These are phyloP conservation scores for Virgularia gustaviana DNA, from an alignment of 92 coral and sea anemone species.

Conservation along the genomic window DNA sequence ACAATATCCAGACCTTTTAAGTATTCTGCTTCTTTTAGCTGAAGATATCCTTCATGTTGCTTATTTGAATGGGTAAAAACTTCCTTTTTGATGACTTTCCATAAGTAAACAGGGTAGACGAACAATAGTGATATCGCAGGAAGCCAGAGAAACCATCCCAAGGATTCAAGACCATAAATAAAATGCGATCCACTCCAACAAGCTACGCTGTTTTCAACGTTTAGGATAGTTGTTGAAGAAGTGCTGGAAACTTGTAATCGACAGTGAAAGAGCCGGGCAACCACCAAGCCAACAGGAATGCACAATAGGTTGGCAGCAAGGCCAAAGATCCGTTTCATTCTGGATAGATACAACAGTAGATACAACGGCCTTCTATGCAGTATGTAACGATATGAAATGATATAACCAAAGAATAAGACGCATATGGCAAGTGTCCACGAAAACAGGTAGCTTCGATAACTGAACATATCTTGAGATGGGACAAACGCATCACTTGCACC, in stretches of 20 bases:
- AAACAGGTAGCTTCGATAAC: constrained; percentile 72
- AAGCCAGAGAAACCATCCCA: constrained; percentile 33
- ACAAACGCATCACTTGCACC: constrained; percentile 69
- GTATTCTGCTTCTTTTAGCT: constrained; percentile 95
- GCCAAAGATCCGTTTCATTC: constrained; percentile 89
- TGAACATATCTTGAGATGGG: constrained; percentile 57
- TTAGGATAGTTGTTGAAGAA: constrained; percentile 49
- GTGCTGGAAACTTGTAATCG: constrained; percentile 43
- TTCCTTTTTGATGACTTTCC: constrained; percentile 72
- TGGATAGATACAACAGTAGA: constrained; percentile 76
- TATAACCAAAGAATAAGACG: constrained; percentile 59
- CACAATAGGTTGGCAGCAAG: constrained; percentile 69
- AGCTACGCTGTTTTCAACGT: constrained; percentile 72
- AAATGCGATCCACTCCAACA: constrained; percentile 86
- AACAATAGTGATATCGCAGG: constrained; percentile 65
- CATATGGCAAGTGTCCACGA: constrained; percentile 68
- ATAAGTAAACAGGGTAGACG: constrained; percentile 82
- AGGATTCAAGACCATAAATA: constrained; percentile 42
- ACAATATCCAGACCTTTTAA: constrained; percentile 94
- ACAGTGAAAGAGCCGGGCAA: constrained; percentile 88
- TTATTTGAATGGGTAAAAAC: constrained; percentile 76
- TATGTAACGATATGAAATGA: constrained; percentile 61
- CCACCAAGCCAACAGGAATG: constrained; percentile 76
- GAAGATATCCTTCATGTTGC: constrained; percentile 96
- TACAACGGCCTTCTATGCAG: constrained; percentile 77